A percentile compares a stretch with the other conserved stretches of the same genome.
Evolutionary conservation across 2,113 vertebrate species (phyloP).

Genomic region (Thamnaconus septentrionalis): DNA sequence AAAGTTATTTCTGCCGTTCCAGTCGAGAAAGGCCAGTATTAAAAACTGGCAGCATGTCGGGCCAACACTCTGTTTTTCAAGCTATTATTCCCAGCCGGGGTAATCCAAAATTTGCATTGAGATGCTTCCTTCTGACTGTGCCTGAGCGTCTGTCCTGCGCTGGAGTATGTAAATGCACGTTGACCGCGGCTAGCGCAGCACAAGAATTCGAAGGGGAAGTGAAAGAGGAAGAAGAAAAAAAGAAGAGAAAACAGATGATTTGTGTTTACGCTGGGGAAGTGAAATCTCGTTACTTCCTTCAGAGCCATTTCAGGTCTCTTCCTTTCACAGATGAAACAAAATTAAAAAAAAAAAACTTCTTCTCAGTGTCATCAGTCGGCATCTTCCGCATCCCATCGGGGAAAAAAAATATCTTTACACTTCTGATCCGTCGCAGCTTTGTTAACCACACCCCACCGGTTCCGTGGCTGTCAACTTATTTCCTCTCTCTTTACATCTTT

Average conservation of each 20-base stretch:
- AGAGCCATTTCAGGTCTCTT: conserved; percentile 4
- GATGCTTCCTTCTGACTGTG: too few relatives aligned
- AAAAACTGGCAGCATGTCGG: too few relatives aligned
- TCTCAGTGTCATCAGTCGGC: conserved; percentile 4
- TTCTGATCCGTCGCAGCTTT: not conserved
- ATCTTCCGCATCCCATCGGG: not conserved
- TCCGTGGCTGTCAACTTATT: not conserved
- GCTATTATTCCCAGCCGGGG: too few relatives aligned
- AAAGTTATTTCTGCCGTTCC: not conserved
- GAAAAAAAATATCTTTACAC: not conserved
- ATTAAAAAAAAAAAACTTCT: not conserved
- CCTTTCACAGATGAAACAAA: not conserved
- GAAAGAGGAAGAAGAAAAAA: too few relatives aligned
- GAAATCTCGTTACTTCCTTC: not conserved
- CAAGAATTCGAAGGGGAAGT: too few relatives aligned
- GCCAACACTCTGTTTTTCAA: too few relatives aligned
- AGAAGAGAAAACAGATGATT: not conserved
- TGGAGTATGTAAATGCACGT: too few relatives aligned
- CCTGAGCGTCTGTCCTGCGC: too few relatives aligned
- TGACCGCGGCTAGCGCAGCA: too few relatives aligned
- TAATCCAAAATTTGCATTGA: too few relatives aligned
- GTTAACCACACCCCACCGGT: too few relatives aligned
- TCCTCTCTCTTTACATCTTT: conserved; percentile 2
- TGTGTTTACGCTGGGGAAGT: not conserved
- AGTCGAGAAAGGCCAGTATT: conserved; percentile 15